Evolutionary conservation across 2,113 vertebrate species (phyloP).

Genomic region (Petaurus breviceps): DNA sequence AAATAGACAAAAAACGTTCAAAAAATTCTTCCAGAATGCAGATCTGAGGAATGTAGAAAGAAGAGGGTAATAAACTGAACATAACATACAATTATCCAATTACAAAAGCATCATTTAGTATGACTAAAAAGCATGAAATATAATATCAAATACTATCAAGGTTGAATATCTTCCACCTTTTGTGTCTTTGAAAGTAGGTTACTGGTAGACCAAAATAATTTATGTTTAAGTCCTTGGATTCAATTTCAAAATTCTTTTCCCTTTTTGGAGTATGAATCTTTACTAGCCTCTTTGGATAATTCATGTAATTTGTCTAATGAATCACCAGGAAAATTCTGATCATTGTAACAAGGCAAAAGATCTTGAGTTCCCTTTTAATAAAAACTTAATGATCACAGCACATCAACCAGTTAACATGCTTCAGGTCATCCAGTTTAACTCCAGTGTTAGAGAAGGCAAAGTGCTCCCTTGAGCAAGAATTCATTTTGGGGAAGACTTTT

Average conservation of each 20-base stretch:
- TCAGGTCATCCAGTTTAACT: neutral
- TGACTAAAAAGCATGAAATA: neutral
- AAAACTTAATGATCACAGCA: neutral
- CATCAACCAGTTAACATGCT: neutral
- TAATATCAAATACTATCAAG: neutral
- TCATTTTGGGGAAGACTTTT: neutral
- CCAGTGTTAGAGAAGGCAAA: neutral
- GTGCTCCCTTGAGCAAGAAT: neutral
- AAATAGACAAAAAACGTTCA: neutral
- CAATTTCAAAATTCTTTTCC: conserved; percentile 1
- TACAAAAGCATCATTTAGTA: neutral
- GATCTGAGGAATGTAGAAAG: neutral
- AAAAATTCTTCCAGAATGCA: neutral
- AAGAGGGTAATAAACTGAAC: neutral
- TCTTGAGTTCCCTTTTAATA: neutral
- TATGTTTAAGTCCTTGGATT: conserved; percentile 21
- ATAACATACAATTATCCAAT: neutral
- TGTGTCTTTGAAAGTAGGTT: neutral
- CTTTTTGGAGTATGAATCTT: neutral
- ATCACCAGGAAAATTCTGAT: conserved; percentile 21
- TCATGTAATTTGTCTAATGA: conserved; percentile 23
- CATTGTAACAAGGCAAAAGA: neutral
- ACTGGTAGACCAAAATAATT: conserved; percentile 16
- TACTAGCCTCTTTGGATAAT: conserved; percentile 20
- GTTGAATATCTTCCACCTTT: neutral